phyloP scores from a whole-genome alignment of 92 coral and sea anemone genomes.

The Chrysogorgia sp. region DNA sequence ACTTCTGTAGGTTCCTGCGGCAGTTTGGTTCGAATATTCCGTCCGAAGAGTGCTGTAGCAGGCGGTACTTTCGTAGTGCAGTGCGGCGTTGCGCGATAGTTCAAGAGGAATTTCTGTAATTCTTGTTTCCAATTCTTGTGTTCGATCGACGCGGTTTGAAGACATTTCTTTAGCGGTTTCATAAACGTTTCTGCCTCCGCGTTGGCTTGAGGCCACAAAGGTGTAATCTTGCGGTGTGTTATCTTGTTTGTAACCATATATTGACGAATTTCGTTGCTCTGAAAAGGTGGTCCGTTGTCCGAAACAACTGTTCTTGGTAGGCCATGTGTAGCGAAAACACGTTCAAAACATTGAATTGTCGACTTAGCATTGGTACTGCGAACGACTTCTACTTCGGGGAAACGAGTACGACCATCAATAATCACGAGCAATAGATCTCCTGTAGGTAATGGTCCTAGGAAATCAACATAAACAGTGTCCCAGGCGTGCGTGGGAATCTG shows the following conservation, averaged over 20 bases:
- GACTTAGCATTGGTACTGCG: slow-evolving; percentile 4
- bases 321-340: slow-evolving; percentile 16
- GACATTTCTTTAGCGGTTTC: slow-evolving; percentile 21
- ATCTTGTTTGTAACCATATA: slow-evolving; percentile 8
- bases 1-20: neutral
- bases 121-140: slow-evolving; percentile 20
- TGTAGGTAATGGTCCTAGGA: slow-evolving; percentile 9
- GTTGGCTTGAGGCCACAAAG: slow-evolving; percentile 35
- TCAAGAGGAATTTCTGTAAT: neutral
- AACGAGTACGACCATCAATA: slow-evolving; percentile 21
- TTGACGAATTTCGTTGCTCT: slow-evolving; percentile 1
- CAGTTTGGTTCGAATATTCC: slow-evolving; percentile 2
- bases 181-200: too few relatives aligned
- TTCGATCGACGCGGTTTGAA: slow-evolving; percentile 14
- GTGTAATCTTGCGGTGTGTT: slow-evolving; percentile 25
- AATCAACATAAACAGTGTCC: slow-evolving; percentile 31
- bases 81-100: slow-evolving; percentile 12
- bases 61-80: slow-evolving; percentile 17
- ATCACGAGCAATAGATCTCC: slow-evolving; percentile 18
- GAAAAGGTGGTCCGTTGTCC: slow-evolving; percentile 33
- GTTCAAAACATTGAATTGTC: neutral
- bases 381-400: slow-evolving; percentile 12
- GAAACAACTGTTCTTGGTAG: slow-evolving; percentile 8
- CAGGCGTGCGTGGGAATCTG: slow-evolving; percentile 24
- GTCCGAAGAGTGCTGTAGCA: slow-evolving; percentile 13